Conservation (phyloP, 2,888 invertebrate genomes). For the Taphrorychus bicolor region DNA sequence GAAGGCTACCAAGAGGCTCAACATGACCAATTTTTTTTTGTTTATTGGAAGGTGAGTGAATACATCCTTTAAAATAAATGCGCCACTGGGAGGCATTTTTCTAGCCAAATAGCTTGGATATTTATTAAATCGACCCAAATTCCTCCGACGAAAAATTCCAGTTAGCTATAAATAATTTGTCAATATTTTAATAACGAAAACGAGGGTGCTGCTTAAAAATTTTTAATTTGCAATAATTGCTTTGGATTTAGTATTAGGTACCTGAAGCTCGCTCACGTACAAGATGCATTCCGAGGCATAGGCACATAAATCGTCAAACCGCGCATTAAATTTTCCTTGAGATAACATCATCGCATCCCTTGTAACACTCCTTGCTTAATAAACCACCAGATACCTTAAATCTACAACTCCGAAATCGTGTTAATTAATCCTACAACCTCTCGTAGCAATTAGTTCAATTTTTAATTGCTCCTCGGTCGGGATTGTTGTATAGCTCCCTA, state of each 20-base stretch:
- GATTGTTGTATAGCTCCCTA: too few species aligned
- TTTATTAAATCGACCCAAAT: too few species aligned
- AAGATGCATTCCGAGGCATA: background rate
- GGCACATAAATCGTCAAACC: background rate
- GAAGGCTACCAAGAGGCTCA: conserved; percentile 66
- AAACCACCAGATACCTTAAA: background rate
- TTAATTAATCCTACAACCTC: background rate
- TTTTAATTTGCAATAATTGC: too few species aligned
- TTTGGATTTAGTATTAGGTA: too few species aligned
- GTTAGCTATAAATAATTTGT: too few species aligned
- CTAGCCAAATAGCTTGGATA: too few species aligned
- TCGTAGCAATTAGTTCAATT: background rate
- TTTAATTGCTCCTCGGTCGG: background rate
- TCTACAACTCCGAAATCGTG: background rate
- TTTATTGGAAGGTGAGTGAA: conserved; percentile 72
- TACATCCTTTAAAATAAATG: too few species aligned
- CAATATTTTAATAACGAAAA: too few species aligned
- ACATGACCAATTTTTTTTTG: conserved; percentile 66
- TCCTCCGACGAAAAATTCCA: too few species aligned
- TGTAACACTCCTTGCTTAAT: background rate
- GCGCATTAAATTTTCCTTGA: background rate
- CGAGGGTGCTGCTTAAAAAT: too few species aligned
- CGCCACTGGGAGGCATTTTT: too few species aligned
- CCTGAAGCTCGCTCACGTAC: background rate
- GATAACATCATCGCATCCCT: background rate